Evolutionary conservation across 2,113 vertebrate species (phyloP), one percentile per base, ranked within the genome.

Genomic region (Alligator sinensis): DNA sequence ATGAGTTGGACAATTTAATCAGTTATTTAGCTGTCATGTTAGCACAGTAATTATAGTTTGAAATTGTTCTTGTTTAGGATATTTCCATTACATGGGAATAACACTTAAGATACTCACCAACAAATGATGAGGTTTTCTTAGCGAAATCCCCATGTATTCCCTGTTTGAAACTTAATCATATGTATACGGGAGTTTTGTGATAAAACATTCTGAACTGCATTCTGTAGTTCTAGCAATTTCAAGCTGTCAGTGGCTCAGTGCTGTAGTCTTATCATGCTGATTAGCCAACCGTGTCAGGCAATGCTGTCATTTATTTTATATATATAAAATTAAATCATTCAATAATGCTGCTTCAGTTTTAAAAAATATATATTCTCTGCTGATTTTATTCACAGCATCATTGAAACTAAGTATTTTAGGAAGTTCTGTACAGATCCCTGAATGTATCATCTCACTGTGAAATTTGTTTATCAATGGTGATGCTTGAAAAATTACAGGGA

Each of bases 281-380:
- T 76, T 92, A 62, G 77, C 76, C 62, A 58, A 27, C 63, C 57
- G 1, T 82, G 28, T 28, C 82, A 96, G 25, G 34, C 6, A 60
- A 5, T 1, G 28, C 15, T 95, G 66, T 81, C 76, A 88, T 47
- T 84, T 88, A 55, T 62, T 92, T 91, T 83, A 70, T 78, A 94
- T 79, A 95, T 91, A 87, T 78, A 38, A 19, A 89, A 95, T 47
- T 47, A 47, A 82, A 76, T 11, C 60, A 19, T 88, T 96, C 82
- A 30, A 17, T 84, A 58, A 85, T 85, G 58, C 3, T 57, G 10
- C 15, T 68, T 84, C 79, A n/a, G 6, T 85, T 89, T 81, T 74
- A 59, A 81, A 75, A 63, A 12, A 10, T 38, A 4, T 81, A 84
- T 47, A 6, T 82, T 59, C 14, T 90, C 82, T 80, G 38, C 8